These are phyloP conservation scores for Actinia equina DNA, from an alignment of 64 coral and sea anemone genomes.

Conservation along the genomic window DNA sequence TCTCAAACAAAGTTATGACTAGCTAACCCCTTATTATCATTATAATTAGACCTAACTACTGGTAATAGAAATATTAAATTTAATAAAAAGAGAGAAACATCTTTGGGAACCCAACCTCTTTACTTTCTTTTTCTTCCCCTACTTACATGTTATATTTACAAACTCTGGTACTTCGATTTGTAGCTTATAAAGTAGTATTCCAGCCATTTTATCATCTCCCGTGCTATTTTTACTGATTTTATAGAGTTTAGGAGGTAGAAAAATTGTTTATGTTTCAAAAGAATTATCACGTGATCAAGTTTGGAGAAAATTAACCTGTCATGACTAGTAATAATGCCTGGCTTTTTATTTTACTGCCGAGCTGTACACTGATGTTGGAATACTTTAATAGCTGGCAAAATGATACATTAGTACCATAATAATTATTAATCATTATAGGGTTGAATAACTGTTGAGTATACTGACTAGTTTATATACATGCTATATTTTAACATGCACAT, in stretches of 20 bases:
- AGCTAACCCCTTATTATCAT: not conserved
- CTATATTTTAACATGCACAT: not conserved
- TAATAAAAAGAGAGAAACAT: not conserved
- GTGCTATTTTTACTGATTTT: not conserved
- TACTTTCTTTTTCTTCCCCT: too few relatives aligned
- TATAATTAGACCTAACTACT: not conserved
- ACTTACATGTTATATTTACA: constrained; percentile 4
- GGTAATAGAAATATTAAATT: not conserved
- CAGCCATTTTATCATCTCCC: not conserved
- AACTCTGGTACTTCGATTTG: not conserved
- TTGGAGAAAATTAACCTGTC: not conserved
- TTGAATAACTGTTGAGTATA: not conserved
- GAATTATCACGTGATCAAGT: not conserved
- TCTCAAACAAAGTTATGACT: not conserved
- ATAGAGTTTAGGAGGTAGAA: not conserved
- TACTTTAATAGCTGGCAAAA: not conserved
- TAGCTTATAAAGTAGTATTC: not conserved
- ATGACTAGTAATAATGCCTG: not conserved
- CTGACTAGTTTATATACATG: not conserved
- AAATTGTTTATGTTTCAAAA: not conserved
- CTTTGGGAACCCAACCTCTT: not conserved
- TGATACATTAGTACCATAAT: too few relatives aligned
- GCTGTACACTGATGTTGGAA: not conserved
- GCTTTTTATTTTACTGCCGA: not conserved
- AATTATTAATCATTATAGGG: not conserved